A percentile compares a stretch with the other conserved stretches of the same genome.
Conservation (phyloP, 2,113 vertebrate species). For the Neomonachus schauinslandi region DNA sequence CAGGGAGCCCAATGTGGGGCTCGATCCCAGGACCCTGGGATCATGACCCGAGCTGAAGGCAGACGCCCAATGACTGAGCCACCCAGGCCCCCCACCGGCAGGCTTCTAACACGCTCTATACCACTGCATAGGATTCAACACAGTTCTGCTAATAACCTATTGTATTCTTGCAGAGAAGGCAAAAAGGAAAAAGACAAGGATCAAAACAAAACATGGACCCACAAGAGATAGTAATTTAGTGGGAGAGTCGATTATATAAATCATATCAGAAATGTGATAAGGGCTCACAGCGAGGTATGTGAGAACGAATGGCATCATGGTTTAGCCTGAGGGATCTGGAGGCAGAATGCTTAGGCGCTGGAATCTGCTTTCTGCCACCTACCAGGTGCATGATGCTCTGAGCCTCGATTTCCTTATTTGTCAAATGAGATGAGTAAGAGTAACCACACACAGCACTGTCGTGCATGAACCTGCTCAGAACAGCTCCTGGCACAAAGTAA, state of each 20-base stretch:
- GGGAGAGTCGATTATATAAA: background rate
- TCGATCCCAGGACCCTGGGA: too few species aligned
- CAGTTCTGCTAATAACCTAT: background rate
- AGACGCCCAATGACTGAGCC: too few species aligned
- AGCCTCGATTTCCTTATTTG: background rate
- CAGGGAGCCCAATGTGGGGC: too few species aligned
- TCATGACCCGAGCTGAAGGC: too few species aligned
- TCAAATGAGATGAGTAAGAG: background rate
- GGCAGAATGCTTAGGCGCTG: rapidly evolving
- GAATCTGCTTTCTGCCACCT: background rate
- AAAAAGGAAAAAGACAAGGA: background rate
- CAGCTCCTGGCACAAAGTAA: background rate
- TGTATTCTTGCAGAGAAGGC: background rate
- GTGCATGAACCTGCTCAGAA: background rate
- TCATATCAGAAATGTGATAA: background rate
- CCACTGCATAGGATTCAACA: rapidly evolving
- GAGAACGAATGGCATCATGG: rapidly evolving
- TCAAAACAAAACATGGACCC: background rate
- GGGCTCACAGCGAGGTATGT: background rate
- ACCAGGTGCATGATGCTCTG: background rate
- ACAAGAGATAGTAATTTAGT: background rate
- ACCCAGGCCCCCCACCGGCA: too few species aligned
- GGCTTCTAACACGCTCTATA: rapidly evolving
- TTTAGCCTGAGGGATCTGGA: background rate
- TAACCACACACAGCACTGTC: background rate